Evolutionary conservation across 2,797 vertebrate species (phyloP).

Genomic region (Coreius guichenoti): DNA sequence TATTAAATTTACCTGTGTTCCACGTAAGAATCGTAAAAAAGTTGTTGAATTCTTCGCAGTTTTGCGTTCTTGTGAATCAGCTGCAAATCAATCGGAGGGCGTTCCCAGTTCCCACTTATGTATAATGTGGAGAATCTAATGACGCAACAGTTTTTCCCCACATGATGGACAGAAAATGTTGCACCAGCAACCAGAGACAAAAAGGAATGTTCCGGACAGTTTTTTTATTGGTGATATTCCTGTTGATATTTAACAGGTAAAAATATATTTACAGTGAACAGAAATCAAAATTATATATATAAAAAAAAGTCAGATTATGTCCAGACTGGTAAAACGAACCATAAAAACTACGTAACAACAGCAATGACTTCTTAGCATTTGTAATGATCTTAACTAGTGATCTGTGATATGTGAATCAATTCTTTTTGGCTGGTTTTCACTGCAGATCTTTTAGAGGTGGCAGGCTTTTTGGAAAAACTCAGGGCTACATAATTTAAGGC

Average conservation of each 20-base stretch:
- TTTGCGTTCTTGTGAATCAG: neutral
- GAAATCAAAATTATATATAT: neutral
- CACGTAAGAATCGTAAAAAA: neutral
- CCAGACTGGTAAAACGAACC: neutral
- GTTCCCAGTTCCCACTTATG: neutral
- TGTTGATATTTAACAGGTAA: neutral
- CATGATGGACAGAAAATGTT: neutral
- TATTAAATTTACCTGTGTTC: too few relatives aligned
- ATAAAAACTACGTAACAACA: neutral
- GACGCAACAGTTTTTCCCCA: neutral
- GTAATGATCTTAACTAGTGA: neutral
- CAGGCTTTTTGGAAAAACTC: slow-evolving; percentile 18
- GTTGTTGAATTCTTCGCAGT: neutral
- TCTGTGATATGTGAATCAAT: slow-evolving; percentile 14
- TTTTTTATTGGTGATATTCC: neutral
- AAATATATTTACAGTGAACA: neutral
- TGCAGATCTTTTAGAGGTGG: neutral
- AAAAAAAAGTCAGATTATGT: neutral
- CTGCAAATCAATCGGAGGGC: neutral
- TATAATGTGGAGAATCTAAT: neutral
- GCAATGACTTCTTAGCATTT: neutral
- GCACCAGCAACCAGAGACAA: neutral
- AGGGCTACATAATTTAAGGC: slow-evolving; percentile 29
- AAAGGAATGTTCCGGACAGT: neutral
- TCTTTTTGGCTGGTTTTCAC: slow-evolving; percentile 10